Conservation (phyloP, 2,888 invertebrate genomes). For the Nowickia ferox region DNA sequence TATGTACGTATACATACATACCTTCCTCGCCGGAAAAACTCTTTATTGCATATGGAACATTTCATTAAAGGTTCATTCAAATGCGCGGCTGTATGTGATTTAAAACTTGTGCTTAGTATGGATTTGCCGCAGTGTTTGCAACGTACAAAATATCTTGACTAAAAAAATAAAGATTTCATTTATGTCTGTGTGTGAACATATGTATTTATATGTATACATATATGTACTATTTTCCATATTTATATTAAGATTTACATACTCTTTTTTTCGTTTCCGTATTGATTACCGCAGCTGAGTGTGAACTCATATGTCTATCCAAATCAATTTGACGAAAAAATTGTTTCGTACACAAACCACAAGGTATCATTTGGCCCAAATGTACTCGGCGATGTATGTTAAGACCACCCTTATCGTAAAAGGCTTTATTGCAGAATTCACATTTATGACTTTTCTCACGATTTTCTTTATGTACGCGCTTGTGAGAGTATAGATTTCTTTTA, state of each 20-base stretch:
- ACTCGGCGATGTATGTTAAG: constrained; percentile 61
- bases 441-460: constrained; percentile 64
- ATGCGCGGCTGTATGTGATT: constrained; percentile 58
- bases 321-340: constrained; percentile 61
- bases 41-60: constrained; percentile 58
- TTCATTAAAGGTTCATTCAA: constrained; percentile 57
- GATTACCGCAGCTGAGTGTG: constrained; percentile 56
- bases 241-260: constrained; percentile 25
- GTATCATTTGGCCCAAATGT: constrained; percentile 65
- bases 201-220: too few species aligned
- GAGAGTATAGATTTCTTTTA: constrained; percentile 43
- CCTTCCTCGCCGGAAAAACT: constrained; percentile 51
- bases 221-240: too few species aligned
- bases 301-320: constrained; percentile 54
- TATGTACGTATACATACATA: constrained; percentile 5
- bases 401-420: constrained; percentile 52
- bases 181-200: too few species aligned
- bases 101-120: constrained; percentile 46
- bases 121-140: constrained; percentile 58
- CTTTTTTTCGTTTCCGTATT: constrained; percentile 50
- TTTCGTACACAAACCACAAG: constrained; percentile 59
- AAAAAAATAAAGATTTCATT: background rate
- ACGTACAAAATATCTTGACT: constrained; percentile 56
- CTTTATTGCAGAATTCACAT: constrained; percentile 65
- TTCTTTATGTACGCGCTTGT: constrained; percentile 55